These are phyloP conservation scores for Drosophila dunni DNA, from an alignment of 1,140 invertebrate species.

Conservation along the genomic window DNA sequence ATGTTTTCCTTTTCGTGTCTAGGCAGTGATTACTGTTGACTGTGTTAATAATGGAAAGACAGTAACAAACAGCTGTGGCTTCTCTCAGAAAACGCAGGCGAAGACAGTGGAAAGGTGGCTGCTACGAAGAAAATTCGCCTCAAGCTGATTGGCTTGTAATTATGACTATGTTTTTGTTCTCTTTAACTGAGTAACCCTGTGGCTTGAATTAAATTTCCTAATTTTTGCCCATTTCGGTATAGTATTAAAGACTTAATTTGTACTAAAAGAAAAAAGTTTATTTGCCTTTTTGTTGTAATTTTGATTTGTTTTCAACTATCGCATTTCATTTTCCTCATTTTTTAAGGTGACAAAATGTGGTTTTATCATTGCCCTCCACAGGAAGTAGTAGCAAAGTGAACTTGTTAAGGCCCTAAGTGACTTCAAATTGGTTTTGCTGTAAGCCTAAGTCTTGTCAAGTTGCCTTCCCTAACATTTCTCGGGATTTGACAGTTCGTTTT, in stretches of 20 bases:
- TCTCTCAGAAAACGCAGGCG: slow-evolving; percentile 1
- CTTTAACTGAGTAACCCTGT: neutral
- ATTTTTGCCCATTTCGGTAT: neutral
- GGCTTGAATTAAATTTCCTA: neutral
- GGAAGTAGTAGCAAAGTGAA: slow-evolving; percentile 9
- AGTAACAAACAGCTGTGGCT: slow-evolving; percentile 74
- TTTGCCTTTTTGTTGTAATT: neutral
- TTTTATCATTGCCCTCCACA: neutral
- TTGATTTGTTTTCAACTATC: neutral
- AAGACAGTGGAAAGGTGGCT: neutral
- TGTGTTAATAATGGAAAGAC: slow-evolving; percentile 80
- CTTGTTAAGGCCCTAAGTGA: slow-evolving; percentile 46
- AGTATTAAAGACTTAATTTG: no score
- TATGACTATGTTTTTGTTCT: neutral
- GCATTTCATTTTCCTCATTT: neutral
- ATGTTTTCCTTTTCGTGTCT: slow-evolving; percentile 65
- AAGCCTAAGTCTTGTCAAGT: slow-evolving; percentile 26
- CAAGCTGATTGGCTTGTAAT: slow-evolving; percentile 13
- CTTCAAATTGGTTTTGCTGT: slow-evolving; percentile 37
- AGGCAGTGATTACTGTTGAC: slow-evolving; percentile 79
- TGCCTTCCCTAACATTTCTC: neutral
- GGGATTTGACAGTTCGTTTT: slow-evolving; percentile 13
- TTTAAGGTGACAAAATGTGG: neutral
- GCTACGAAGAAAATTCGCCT: neutral
- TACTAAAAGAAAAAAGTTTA: no score